A percentile compares a stretch with the other conserved stretches of the same genome.
phyloP scores from a whole-genome alignment of 2,113 vertebrate genomes.

The Rhabdornis inornatus region DNA sequence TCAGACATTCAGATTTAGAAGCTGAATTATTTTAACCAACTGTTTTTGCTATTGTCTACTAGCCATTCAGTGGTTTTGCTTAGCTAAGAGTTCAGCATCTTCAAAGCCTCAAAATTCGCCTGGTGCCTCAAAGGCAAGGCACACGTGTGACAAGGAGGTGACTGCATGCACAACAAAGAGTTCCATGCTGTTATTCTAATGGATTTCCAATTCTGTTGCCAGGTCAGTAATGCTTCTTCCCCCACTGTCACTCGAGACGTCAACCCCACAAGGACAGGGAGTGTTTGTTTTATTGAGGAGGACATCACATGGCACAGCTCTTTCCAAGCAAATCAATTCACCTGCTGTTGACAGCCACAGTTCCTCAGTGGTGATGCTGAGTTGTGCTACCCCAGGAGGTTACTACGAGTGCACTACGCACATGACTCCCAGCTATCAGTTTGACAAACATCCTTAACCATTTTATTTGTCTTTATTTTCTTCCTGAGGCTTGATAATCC shows the following conservation, averaged over 20 bases:
- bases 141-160: background rate
- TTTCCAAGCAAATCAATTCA: background rate
- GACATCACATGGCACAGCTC: background rate
- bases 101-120: background rate
- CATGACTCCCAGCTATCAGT: background rate
- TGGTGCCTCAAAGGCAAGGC: background rate
- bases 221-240: slow-evolving; percentile 15
- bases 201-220: slow-evolving; percentile 27
- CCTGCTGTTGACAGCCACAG: slow-evolving; percentile 12
- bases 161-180: background rate
- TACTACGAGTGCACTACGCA: background rate
- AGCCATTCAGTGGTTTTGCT: background rate
- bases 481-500: slow-evolving; percentile 9
- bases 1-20: background rate
- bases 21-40: background rate
- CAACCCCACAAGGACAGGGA: background rate
- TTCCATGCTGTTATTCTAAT: background rate
- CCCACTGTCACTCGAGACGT: background rate
- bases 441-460: background rate
- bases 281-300: slow-evolving; percentile 20
- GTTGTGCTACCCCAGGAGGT: background rate
- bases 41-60: background rate
- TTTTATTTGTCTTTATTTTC: slow-evolving; percentile 24
- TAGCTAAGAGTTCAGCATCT: background rate
- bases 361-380: background rate